phyloP scores from a whole-genome alignment of 2,797 vertebrate species.

The Heteromormyrus szaboi region DNA sequence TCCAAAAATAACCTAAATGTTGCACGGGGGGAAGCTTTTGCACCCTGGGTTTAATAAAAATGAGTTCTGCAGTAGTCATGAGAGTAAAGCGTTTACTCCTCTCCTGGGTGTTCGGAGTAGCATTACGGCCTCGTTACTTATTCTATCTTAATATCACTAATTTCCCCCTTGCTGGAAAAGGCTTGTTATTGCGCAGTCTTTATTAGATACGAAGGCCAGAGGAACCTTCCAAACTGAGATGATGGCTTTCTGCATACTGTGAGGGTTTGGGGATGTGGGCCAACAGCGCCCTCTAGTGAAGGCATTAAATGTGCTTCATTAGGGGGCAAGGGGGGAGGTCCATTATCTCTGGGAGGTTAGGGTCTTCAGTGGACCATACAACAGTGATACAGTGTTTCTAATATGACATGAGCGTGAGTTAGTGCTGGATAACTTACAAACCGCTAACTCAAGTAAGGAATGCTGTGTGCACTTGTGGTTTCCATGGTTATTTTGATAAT shows the following conservation, averaged over 20 bases:
- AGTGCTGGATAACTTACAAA: background rate
- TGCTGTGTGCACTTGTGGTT: background rate
- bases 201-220: background rate
- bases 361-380: background rate
- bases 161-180: background rate
- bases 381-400: background rate
- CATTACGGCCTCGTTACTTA: background rate
- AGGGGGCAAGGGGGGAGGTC: background rate
- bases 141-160: background rate
- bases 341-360: background rate
- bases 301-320: background rate
- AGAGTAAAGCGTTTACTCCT: background rate
- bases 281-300: constrained; percentile 20
- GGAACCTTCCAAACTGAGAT: background rate
- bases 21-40: background rate
- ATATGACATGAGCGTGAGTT: too few relatives aligned
- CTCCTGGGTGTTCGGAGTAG: background rate
- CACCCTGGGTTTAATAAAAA: background rate
- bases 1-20: background rate
- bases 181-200: background rate
- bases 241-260: background rate
- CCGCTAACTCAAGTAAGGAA: background rate
- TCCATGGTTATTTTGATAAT: background rate
- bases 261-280: background rate
- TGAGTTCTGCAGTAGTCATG: background rate